Evolutionary conservation across 2,113 vertebrate genomes (phyloP), one percentile per base, ranked within the genome.

Genomic region (Elephas maximus): DNA sequence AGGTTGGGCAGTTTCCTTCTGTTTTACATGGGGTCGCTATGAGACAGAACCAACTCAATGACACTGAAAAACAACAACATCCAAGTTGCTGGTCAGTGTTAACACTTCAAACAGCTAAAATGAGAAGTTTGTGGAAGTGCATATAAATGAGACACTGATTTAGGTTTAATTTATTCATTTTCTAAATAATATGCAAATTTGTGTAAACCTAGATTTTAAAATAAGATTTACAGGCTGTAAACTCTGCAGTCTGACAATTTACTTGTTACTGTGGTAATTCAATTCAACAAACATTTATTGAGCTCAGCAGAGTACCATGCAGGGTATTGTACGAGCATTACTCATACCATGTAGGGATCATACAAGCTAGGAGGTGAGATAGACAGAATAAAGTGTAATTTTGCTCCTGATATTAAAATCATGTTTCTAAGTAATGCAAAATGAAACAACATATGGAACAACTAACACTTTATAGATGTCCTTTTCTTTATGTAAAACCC

Each of bases 121-220:
- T 90, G 60, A 7, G 77, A 33, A 91, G 28, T 80, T 77, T 89
- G 51, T 88, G 48, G 51, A 88, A 90, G n/a, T 93, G 33, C 71
- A 92, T 96, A 73, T 94, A 95, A 97, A 95, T 90, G 67, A 90
- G 65, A 94, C 24, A 74, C 48, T 74, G 30, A 88, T 91, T 95
- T 96, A 45, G 69, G 6, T 10, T 76, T 89, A 93, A 97, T 97
- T 96, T 97, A 96, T 96, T 93, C 96, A 94, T 95, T 96, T 97
- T 95, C 71, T 92, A 94, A 96, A 96, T 92, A 92, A 93, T 73
- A 97, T 93, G 90, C 95, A 96, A 95, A 97, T 94, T 60, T 92
- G 44, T 90, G 14, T 97, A 97, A 98, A 96, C 79, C 92, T 89
- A 85, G 82, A 95, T 91, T 97, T 98, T 91, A 95, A 96, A 97